A percentile compares a stretch with the other conserved stretches of the same genome.
Evolutionary conservation across 2,888 invertebrate species (phyloP).

Genomic region (Polydrusus pterygomalis): DNA sequence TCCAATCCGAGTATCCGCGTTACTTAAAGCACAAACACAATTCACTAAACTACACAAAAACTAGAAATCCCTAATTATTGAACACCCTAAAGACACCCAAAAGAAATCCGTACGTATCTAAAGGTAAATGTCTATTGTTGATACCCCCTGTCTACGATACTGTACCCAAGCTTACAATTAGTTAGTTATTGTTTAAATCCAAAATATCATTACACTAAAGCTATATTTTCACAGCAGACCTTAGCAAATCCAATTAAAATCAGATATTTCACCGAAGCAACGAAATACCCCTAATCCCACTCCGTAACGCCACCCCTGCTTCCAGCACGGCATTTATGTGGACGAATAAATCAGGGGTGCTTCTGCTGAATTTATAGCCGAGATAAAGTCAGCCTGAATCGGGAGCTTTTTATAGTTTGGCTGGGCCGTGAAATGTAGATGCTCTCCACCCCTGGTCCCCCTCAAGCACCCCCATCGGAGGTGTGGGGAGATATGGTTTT

Average conservation of each 20-base stretch:
- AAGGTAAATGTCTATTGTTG: too few species aligned
- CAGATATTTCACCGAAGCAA: conserved; percentile 29
- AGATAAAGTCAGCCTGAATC: conserved; percentile 73
- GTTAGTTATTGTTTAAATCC: too few species aligned
- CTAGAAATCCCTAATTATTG: too few species aligned
- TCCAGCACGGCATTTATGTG: conserved; percentile 69
- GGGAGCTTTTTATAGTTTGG: conserved; percentile 72
- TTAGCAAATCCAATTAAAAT: not conserved
- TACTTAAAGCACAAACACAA: too few species aligned
- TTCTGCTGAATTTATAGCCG: conserved; percentile 73
- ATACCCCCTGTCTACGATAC: too few species aligned
- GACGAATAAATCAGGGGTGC: conserved; percentile 73
- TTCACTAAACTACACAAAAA: too few species aligned
- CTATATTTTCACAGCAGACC: not conserved
- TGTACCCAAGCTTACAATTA: too few species aligned
- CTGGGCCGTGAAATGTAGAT: conserved; percentile 72
- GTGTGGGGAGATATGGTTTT: conserved; percentile 42
- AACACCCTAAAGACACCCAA: too few species aligned
- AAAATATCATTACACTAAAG: too few species aligned
- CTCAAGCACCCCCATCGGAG: conserved; percentile 18
- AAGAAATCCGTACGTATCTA: too few species aligned
- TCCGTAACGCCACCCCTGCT: conserved; percentile 44
- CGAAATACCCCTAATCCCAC: conserved; percentile 13
- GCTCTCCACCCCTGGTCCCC: conserved; percentile 43
- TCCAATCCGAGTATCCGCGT: too few species aligned